phyloP scores from a whole-genome alignment of 1,140 invertebrate species.

The Drosophila miranda region DNA sequence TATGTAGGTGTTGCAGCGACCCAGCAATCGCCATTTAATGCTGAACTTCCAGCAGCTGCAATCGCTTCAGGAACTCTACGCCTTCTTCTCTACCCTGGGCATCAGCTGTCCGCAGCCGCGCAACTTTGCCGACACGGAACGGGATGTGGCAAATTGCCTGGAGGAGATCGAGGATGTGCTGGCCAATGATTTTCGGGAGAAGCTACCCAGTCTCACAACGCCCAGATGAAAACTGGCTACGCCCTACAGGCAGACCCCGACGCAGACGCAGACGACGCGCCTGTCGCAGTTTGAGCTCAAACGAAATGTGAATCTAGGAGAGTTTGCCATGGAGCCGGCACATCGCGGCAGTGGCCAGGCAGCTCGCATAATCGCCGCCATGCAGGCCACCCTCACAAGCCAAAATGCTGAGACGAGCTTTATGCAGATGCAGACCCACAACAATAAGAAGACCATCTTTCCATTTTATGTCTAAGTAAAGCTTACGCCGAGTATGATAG shows the following conservation, averaged over 20 bases:
- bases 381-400: slow-evolving; percentile 61
- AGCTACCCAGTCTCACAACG: slow-evolving; percentile 83
- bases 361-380: slow-evolving; percentile 59
- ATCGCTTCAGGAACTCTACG: slow-evolving; percentile 89
- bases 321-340: slow-evolving; percentile 33
- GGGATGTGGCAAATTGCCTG: slow-evolving; percentile 84
- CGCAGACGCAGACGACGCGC: slow-evolving; percentile 39
- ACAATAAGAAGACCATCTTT: slow-evolving; percentile 72
- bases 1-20: slow-evolving; percentile 82
- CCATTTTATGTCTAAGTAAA: slow-evolving; percentile 69
- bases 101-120: slow-evolving; percentile 83
- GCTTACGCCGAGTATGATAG: slow-evolving; percentile 45
- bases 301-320: slow-evolving; percentile 48
- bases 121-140: slow-evolving; percentile 82
- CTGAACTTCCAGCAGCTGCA: slow-evolving; percentile 87
- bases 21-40: slow-evolving; percentile 85
- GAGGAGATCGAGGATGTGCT: slow-evolving; percentile 86
- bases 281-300: slow-evolving; percentile 63
- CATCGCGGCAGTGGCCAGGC: slow-evolving; percentile 37
- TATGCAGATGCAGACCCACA: slow-evolving; percentile 44
- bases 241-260: slow-evolving; percentile 40
- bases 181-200: slow-evolving; percentile 86
- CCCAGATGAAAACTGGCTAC: slow-evolving; percentile 78
- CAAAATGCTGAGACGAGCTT: slow-evolving; percentile 70
- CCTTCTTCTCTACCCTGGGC: slow-evolving; percentile 91